Evolutionary conservation across 2,888 invertebrate species (phyloP), one percentile per base, ranked within the genome.

Genomic region (Lasioglossum leucozonium): DNA sequence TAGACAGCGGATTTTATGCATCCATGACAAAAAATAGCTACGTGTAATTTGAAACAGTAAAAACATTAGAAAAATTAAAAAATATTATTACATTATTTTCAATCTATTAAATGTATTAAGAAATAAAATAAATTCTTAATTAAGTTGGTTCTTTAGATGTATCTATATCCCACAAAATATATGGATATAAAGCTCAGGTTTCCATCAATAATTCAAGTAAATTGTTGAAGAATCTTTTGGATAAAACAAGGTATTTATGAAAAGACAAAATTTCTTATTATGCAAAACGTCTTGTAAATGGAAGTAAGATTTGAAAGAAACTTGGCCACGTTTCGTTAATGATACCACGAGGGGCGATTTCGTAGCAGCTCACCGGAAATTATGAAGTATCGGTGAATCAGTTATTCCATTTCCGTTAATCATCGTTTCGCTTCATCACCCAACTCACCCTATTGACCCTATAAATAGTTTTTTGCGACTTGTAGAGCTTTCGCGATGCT

Each of bases 311-410:
- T 13, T 16, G 65, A 73, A 82, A 44, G 77, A 75, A 77, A 58
- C 73, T 51, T 44, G 83, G 83, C 79, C 73, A 42, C 72, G 73
- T 77, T 77, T 75, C 85, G 67, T 76, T 73, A 69, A 75, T 55
- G 72, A 65, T 26, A 16, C 79, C 77, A 76, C 77, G 74, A 69
- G 77, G 67, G 77, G 67, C 71, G 74, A 73, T 75, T 75, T 84
- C 69, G 77, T 80, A 78, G 65, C 67, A 69, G 73, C 76, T 67
- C 67, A 82, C 82, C 90, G 93, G 93, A 93, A 93, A 93, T 93
- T 90, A 92, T 88, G 87, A 91, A 90, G 92, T 93, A 93, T 93
- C 87, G 93, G 91, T 83, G 91, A 93, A 93, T 92, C 90, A 91
- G 91, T 93, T 92, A 92, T 90, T 90, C 88, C 87, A 93, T 92